Conservation (phyloP, 2,888 invertebrate species). For the Platerodrilus igneus region DNA sequence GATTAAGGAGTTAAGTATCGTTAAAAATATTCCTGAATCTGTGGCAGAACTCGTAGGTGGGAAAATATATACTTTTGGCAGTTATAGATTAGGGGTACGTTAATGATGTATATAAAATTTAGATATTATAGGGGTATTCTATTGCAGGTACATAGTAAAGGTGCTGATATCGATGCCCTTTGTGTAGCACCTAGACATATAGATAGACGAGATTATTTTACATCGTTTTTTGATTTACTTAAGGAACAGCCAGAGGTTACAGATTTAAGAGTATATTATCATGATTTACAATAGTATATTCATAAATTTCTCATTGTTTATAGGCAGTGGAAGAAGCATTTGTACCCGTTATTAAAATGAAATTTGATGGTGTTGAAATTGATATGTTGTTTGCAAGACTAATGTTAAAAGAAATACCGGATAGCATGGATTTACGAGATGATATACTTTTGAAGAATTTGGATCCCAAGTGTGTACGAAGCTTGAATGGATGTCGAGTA, state of each 20-base stretch:
- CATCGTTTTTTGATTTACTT: constrained; percentile 88
- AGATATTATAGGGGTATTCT: background rate
- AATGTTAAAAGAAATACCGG: constrained; percentile 92
- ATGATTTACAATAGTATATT: constrained; percentile 2
- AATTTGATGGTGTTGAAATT: constrained; percentile 97
- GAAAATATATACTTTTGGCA: constrained; percentile 99
- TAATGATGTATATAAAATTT: constrained; percentile 1
- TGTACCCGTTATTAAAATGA: constrained; percentile 99
- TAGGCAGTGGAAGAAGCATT: constrained; percentile 96
- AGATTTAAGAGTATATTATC: constrained; percentile 71
- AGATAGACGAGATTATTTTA: constrained; percentile 89
- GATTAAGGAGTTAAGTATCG: constrained; percentile 85
- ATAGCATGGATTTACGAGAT: constrained; percentile 82
- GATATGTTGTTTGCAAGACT: constrained; percentile 96
- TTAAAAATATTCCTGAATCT: constrained; percentile 87
- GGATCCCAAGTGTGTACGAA: constrained; percentile 93
- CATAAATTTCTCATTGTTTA: constrained; percentile 10
- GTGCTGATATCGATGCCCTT: constrained; percentile 97
- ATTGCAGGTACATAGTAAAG: constrained; percentile 82
- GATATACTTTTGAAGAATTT: constrained; percentile 89
- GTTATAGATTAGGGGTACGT: constrained; percentile 83
- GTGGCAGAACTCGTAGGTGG: constrained; percentile 91
- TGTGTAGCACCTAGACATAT: constrained; percentile 97
- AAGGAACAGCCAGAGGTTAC: constrained; percentile 82
- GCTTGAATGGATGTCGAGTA: constrained; percentile 95